phyloP scores from a whole-genome alignment of 2,888 invertebrate species.

The Griposia aprilina region DNA sequence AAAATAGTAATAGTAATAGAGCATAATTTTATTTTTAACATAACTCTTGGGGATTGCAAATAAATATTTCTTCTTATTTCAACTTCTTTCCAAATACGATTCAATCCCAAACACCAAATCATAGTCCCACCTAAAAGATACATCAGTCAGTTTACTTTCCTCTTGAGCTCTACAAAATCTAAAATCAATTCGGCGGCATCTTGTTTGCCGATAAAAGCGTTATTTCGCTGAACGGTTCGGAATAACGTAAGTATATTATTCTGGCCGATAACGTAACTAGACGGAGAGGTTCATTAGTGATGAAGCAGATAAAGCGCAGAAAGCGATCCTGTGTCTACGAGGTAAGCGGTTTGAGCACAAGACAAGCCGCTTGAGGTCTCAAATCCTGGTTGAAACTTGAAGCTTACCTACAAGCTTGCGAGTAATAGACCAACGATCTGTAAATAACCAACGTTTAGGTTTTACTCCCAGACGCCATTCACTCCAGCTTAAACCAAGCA shows the following conservation, averaged over 20 bases:
- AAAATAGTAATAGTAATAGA: background rate
- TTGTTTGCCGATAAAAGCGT: constrained; percentile 46
- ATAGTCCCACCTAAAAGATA: constrained; percentile 13
- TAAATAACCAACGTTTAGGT: background rate
- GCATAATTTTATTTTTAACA: background rate
- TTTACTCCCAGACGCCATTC: background rate
- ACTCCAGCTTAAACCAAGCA: background rate
- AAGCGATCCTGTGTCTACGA: constrained; percentile 15
- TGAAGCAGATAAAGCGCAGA: constrained; percentile 23
- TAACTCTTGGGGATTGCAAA: background rate
- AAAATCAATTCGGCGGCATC: constrained; percentile 46
- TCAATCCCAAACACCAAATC: constrained; percentile 14
- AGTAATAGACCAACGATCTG: constrained; percentile 20
- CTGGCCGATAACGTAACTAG: constrained; percentile 13
- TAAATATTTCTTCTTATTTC: background rate
- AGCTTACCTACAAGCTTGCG: background rate
- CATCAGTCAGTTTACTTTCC: constrained; percentile 31
- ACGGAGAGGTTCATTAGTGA: constrained; percentile 12
- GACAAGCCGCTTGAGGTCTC: constrained; percentile 17
- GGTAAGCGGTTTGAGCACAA: background rate
- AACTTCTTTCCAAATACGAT: background rate
- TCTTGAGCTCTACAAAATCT: constrained; percentile 33
- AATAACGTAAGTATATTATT: constrained; percentile 32
- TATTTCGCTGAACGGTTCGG: constrained; percentile 28
- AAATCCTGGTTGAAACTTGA: constrained; percentile 9